Base-by-base conservation (phyloP, 2,888 invertebrate species). In the Gisinianus flammeolus region DNA sequence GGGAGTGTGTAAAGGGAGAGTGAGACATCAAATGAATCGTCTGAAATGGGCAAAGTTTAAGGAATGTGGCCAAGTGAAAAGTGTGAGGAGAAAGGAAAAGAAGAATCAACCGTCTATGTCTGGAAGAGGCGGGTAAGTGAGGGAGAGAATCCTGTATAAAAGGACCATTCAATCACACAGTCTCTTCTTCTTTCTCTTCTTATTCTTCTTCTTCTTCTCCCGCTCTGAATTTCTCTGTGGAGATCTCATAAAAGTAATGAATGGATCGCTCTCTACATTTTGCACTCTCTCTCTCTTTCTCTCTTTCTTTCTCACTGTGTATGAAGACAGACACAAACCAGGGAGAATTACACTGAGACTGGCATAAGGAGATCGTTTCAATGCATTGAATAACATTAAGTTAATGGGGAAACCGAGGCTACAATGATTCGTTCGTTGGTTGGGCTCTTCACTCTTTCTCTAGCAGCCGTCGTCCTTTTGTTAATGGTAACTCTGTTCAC, bases 131-230 rank as follows among this genome's bases (percentile, higher is more conserved):
- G 58, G 22, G 58, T 6, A n/a, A 64, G 62, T 66, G 66, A 28
- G 62, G 26, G 26, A 24, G 62, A 64, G 62, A 58, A 12, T 44
- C 52, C 52, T 8, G 16, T 56, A 56, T 26, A 64, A 64, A 64
- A 64, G 64, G 64, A 44, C 35, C 68, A 76, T 79, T 80, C 33
- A 79, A 80, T 62, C 74, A 78, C 68, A 12, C 19, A 62, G 28
- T n/a, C 44, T 44, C 44, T 44, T 10, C 44, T 16, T 44, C 44
- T 44, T 16, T 44, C 44, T 44, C 44, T 44, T 6, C 44, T 54
- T 54, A 4, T n/a, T 54, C 54, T n/a, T 19, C 6, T 3, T 4
- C 54, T 16, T 54, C 54, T 54, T n/a, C 16, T 54, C n/a, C n/a
- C n/a, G n/a, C n/a, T n/a, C n/a, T n/a, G n/a, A n/a, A n/a, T n/a